These are phyloP conservation scores for Masnerella sp. DNA, from an alignment of 2,888 invertebrate species.

Conservation along the genomic window DNA sequence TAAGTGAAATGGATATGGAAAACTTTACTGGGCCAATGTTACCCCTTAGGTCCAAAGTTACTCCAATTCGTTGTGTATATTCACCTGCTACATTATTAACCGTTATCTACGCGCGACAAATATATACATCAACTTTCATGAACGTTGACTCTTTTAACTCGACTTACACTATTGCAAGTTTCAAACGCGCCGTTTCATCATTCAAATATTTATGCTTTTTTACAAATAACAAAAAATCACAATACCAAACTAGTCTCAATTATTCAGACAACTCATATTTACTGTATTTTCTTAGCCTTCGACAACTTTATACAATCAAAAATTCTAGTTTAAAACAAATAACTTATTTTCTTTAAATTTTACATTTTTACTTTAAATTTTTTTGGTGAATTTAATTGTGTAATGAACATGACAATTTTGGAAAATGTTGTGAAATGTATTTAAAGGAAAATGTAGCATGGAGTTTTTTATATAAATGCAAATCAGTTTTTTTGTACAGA, in stretches of 20 bases:
- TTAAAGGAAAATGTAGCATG: too few species aligned
- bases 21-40: slow-evolving; percentile 29
- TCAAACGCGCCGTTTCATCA: slow-evolving; percentile 6
- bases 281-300: neutral
- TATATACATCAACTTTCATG: slow-evolving; percentile 22
- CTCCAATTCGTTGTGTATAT: slow-evolving; percentile 6
- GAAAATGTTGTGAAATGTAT: too few species aligned
- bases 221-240: slow-evolving; percentile 9
- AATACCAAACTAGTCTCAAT: slow-evolving; percentile 2
- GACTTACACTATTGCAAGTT: slow-evolving; percentile 13
- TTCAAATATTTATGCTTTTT: slow-evolving; percentile 12
- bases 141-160: slow-evolving; percentile 15
- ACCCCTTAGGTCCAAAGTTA: slow-evolving; percentile 18
- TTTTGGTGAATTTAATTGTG: too few species aligned
- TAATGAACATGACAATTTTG: too few species aligned
- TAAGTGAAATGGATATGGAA: neutral
- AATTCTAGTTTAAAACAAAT: too few species aligned
- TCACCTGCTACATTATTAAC: slow-evolving; percentile 29
- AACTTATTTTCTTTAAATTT: too few species aligned
- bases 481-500: neutral
- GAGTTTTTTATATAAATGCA: neutral
- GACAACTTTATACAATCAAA: too few species aligned
- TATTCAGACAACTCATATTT: neutral
- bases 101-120: slow-evolving; percentile 22
- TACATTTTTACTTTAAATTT: too few species aligned